phyloP scores from a whole-genome alignment of 2,888 invertebrate species.

The Agapostemon virescens region DNA sequence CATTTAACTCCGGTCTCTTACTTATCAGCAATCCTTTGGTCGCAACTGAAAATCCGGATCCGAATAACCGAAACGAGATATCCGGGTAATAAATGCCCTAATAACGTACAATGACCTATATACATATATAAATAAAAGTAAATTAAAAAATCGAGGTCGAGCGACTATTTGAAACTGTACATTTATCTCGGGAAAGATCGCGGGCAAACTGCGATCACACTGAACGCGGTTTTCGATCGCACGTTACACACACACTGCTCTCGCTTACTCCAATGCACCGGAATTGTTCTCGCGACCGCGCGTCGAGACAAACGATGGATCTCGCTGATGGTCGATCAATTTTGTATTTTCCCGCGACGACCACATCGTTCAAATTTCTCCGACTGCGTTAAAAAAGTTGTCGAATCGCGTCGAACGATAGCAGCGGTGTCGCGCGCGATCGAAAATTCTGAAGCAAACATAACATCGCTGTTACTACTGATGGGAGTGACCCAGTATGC shows the following conservation, averaged over 20 bases:
- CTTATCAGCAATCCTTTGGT: no score
- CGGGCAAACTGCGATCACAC: neutral
- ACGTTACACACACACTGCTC: neutral
- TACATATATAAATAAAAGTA: no score
- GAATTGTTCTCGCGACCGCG: neutral
- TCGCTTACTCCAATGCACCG: neutral
- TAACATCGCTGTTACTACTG: neutral
- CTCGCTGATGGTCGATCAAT: neutral
- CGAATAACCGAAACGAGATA: no score
- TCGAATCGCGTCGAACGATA: neutral
- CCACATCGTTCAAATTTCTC: neutral
- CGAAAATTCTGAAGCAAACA: neutral
- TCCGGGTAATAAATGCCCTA: no score
- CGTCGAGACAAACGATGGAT: neutral
- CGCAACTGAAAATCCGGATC: no score
- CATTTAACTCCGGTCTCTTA: no score
- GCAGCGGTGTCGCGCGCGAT: neutral
- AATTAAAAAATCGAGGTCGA: neutral
- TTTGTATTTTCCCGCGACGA: neutral
- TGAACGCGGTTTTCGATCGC: neutral
- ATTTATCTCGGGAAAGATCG: neutral
- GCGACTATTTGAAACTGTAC: neutral
- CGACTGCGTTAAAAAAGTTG: neutral
- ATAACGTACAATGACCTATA: neutral
- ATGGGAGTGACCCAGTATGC: constrained; percentile 13